These are phyloP conservation scores for Cacoxenus indagator DNA, from an alignment of 2,888 invertebrate species.

Conservation along the genomic window DNA sequence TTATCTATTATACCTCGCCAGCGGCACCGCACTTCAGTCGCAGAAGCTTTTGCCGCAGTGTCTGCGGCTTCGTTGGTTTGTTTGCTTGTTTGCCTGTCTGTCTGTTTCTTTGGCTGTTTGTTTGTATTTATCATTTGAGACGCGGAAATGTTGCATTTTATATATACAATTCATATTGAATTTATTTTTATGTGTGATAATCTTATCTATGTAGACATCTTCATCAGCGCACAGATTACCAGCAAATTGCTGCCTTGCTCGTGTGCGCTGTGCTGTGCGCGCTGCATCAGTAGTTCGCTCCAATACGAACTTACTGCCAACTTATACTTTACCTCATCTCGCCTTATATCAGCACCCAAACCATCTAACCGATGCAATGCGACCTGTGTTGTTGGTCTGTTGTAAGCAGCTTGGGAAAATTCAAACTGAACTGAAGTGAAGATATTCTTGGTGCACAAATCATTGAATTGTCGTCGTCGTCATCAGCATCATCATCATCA, in stretches of 20 bases:
- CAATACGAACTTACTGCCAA: no score
- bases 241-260: conserved; percentile 43
- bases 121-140: conserved; percentile 30
- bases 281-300: no score
- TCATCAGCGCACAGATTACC: conserved; percentile 48
- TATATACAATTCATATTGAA: conserved; percentile 39
- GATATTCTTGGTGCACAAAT: not conserved
- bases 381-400: not conserved
- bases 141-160: conserved; percentile 56
- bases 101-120: not conserved
- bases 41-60: not conserved
- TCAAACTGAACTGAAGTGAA: not conserved
- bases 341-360: no score
- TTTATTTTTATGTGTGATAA: conserved; percentile 39
- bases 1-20: not conserved
- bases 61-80: not conserved
- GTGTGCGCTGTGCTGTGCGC: not conserved
- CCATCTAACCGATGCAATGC: no score
- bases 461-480: not conserved
- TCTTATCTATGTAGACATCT: conserved; percentile 54
- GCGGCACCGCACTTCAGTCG: not conserved
- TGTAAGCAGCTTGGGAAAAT: conserved; percentile 6
- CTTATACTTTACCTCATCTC: no score
- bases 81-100: not conserved
- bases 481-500: no score